Base-by-base conservation (phyloP, 1,140 invertebrate species). In the Zophobas atratus region DNA sequence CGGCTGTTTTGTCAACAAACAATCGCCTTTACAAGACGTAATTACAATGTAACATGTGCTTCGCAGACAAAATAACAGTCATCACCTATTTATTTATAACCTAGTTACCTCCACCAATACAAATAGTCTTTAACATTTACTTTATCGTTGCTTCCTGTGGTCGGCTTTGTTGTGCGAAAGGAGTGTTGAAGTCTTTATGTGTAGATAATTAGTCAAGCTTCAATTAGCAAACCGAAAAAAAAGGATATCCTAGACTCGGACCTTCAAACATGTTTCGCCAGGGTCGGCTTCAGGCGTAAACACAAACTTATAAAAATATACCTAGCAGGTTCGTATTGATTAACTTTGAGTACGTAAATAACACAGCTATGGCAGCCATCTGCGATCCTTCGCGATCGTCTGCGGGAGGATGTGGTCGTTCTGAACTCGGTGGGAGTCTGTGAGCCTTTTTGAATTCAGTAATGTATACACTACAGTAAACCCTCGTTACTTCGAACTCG, bases 31-130 rank as follows among this genome's bases (percentile, higher is more conserved):
- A 60, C 56, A 60, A 38, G 43, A 38, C 2, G 3, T 39, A 60
- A 60, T 36, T 60, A 60, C 56, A 60, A 35, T 60, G 34, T n/a
- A n/a, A 20, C 56, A n/a, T 57, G 33, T 57, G 56, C 35, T 36
- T 57, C 32, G 56, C 56, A 34, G 56, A 57, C 56, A 60, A 60
- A 36, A 36, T 60, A 60, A 36, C 35, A 60, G 34, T 60, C 56
- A 60, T 38, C 56, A 60, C 56, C 56, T 60, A 35, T 36, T 35
- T 60, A 60, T 60, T 60, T 60, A 35, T 60, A 60, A 60, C 56
- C 56, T 39, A 60, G 34, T 60, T 60, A 60, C 34, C 35, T 60
- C 56, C 6, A 39, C 33, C 36, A 60, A 60, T 60, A 60, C 8
- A 39, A 56, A 60, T 32, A 60, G 6, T 20, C 36, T 60, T 32